Evolutionary conservation across 1,140 invertebrate species (phyloP).

Genomic region (Sitobion miscanthi): DNA sequence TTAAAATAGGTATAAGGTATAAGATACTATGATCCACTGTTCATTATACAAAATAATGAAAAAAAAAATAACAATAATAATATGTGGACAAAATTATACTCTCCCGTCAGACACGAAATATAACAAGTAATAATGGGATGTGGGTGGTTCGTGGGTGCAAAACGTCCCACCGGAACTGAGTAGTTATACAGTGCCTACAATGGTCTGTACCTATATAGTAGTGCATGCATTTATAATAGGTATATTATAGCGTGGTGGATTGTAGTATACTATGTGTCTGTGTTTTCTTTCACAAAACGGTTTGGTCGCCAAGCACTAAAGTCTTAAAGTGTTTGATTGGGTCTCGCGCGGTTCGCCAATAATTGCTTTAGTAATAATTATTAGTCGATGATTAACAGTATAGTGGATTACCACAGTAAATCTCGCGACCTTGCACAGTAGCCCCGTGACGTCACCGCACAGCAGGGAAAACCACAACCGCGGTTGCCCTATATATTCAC

Average conservation of each 20-base stretch:
- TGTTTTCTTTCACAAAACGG: background rate
- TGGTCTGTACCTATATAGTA: background rate
- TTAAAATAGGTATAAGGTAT: background rate
- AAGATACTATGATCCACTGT: background rate
- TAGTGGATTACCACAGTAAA: constrained; percentile 15
- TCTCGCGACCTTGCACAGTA: background rate
- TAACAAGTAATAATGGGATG: background rate
- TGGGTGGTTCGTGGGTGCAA: background rate
- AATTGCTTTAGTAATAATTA: background rate
- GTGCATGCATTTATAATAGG: background rate
- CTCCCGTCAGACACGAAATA: background rate
- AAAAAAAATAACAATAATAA: background rate
- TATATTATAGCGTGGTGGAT: background rate
- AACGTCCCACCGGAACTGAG: background rate
- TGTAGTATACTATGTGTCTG: background rate
- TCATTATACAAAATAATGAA: background rate
- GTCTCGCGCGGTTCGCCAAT: background rate
- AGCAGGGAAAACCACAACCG: background rate
- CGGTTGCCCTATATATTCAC: background rate
- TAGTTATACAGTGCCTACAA: background rate
- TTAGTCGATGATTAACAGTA: background rate
- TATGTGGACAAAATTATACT: background rate
- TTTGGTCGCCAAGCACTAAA: background rate
- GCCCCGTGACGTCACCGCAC: constrained; percentile 22
- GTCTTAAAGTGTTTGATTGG: background rate